Evolutionary conservation across 2,797 vertebrate species (phyloP).

Genomic region (Sus cebifrons): DNA sequence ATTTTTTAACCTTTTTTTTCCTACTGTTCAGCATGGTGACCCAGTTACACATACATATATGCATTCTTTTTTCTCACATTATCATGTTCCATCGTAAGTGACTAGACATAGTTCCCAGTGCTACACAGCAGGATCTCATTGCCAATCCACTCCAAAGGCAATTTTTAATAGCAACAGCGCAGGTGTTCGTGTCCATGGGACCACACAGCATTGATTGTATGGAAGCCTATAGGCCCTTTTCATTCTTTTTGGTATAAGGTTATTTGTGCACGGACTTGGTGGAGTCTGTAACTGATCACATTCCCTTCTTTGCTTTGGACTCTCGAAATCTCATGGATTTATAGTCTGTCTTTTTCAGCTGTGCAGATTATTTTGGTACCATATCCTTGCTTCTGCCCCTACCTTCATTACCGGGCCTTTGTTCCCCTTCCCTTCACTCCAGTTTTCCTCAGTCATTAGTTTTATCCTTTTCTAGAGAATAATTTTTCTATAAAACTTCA

Average conservation of each 20-base stretch:
- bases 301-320: not conserved
- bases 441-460: not conserved
- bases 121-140: too few relatives aligned
- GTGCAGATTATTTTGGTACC: not conserved
- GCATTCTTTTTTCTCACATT: too few relatives aligned
- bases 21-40: too few relatives aligned
- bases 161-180: too few relatives aligned
- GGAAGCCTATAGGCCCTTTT: not conserved
- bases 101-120: too few relatives aligned
- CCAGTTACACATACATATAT: too few relatives aligned
- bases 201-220: not conserved
- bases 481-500: not conserved
- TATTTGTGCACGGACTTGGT: not conserved
- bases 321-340: not conserved
- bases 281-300: not conserved
- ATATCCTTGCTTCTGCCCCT: not conserved
- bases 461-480: not conserved
- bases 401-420: not conserved
- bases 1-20: too few relatives aligned
- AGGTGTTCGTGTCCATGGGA: not conserved
- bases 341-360: not conserved
- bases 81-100: too few relatives aligned
- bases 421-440: not conserved
- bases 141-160: too few relatives aligned
- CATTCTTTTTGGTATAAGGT: not conserved